phyloP scores from a whole-genome alignment of 2,888 invertebrate genomes.

The Mesorhabditis sp. region DNA sequence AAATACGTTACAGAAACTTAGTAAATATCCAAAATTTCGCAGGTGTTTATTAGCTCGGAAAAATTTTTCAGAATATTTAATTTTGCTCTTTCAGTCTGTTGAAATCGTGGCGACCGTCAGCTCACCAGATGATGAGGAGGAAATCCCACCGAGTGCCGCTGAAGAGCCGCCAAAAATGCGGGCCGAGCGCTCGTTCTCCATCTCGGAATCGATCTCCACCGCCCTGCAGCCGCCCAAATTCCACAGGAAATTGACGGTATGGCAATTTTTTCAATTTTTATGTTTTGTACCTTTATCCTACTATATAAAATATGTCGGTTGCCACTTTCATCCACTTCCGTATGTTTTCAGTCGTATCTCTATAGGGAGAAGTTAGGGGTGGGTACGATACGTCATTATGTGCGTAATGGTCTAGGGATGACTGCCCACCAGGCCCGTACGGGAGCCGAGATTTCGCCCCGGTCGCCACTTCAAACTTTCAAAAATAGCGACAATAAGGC shows the following conservation, averaged over 20 bases:
- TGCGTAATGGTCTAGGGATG: too few species aligned
- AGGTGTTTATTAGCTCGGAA: too few species aligned
- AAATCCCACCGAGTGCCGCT: neutral
- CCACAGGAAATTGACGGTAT: neutral
- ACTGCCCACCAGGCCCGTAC: too few species aligned
- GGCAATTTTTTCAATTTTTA: neutral
- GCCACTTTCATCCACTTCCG: too few species aligned
- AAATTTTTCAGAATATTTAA: neutral
- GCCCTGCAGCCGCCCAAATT: conserved; percentile 33
- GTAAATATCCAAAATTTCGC: too few species aligned
- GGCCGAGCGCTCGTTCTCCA: conserved; percentile 26
- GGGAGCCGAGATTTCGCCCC: too few species aligned
- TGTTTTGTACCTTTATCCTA: neutral
- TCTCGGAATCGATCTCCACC: conserved; percentile 22
- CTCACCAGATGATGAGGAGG: conserved; percentile 22
- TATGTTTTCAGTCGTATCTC: too few species aligned
- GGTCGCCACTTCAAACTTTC: neutral
- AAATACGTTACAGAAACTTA: too few species aligned
- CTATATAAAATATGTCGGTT: too few species aligned
- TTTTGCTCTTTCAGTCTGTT: conserved; percentile 19
- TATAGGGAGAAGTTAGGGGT: too few species aligned
- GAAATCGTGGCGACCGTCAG: conserved; percentile 42
- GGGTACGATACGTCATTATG: too few species aligned
- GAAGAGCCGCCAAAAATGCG: conserved; percentile 20
- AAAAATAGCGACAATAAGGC: neutral